These are phyloP conservation scores for Scaeva pyrastri DNA, from an alignment of 2,888 invertebrate species.

Conservation along the genomic window DNA sequence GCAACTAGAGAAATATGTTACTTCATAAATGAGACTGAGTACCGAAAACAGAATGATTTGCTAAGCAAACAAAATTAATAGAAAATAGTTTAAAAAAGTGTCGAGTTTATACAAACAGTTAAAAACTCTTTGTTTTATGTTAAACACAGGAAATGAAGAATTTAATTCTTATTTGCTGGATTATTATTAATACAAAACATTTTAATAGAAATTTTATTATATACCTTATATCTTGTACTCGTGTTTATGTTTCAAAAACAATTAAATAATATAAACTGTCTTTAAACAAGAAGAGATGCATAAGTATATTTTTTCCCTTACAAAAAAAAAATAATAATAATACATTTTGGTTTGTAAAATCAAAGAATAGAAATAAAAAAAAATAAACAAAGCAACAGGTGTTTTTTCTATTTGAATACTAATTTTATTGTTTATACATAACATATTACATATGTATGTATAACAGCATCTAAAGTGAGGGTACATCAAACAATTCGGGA, in stretches of 20 bases:
- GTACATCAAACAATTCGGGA: too few species aligned
- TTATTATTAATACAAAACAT: constrained; percentile 3
- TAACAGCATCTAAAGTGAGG: too few species aligned
- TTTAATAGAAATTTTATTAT: constrained; percentile 4
- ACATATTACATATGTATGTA: too few species aligned
- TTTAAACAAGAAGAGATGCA: constrained; percentile 20
- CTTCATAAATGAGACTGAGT: constrained; percentile 57
- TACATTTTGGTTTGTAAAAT: constrained; percentile 54
- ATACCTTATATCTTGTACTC: constrained; percentile 51
- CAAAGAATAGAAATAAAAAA: constrained; percentile 50
- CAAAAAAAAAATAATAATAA: background rate
- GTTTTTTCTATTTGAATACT: background rate
- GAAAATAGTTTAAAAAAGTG: constrained; percentile 30
- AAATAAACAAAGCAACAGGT: constrained; percentile 11
- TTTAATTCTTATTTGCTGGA: constrained; percentile 37
- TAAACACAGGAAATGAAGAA: constrained; percentile 10
- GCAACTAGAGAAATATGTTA: constrained; percentile 23
- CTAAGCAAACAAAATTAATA: constrained; percentile 48
- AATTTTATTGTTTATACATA: too few species aligned
- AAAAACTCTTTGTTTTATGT: constrained; percentile 29
- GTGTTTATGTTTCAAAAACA: constrained; percentile 33
- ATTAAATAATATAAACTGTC: constrained; percentile 12
- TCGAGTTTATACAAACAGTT: constrained; percentile 15
- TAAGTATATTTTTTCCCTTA: constrained; percentile 24
- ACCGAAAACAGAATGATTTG: constrained; percentile 50